These are phyloP conservation scores for Amblyornis subalaris DNA, from an alignment of 2,113 vertebrate genomes.

Conservation along the genomic window DNA sequence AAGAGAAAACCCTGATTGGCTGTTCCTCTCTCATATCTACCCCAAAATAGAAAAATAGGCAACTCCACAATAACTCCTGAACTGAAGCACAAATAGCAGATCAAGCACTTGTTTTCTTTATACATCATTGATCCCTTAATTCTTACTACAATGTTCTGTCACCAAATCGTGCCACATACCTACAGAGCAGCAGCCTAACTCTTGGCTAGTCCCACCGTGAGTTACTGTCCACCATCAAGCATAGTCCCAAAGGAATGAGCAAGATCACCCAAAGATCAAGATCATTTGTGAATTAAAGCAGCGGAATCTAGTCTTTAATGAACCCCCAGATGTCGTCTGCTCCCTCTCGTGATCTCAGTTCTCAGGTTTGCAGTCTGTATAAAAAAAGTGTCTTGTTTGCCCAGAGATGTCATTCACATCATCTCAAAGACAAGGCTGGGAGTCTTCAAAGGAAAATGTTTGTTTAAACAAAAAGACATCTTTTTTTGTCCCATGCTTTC, in stretches of 20 bases:
- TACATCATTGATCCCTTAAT: background rate
- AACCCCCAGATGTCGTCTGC: background rate
- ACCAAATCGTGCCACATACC: background rate
- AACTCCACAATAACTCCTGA: background rate
- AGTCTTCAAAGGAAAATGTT: conserved; percentile 29
- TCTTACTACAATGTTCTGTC: background rate
- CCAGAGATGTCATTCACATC: background rate
- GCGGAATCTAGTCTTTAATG: background rate
- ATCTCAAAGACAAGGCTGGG: background rate
- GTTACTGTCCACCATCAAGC: background rate
- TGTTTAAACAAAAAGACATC: background rate
- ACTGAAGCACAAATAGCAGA: background rate
- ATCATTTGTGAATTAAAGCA: background rate
- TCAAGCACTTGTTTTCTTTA: background rate
- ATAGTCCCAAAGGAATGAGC: background rate
- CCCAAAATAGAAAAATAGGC: background rate
- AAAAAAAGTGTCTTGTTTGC: background rate
- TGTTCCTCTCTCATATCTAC: background rate
- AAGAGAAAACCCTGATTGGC: background rate
- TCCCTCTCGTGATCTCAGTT: background rate
- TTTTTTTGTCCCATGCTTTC: background rate
- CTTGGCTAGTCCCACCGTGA: background rate
- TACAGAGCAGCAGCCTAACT: background rate
- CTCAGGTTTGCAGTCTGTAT: background rate
- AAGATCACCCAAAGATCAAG: background rate